phyloP scores from a whole-genome alignment of 2,888 invertebrate genomes.

The Platycheirus albimanus region DNA sequence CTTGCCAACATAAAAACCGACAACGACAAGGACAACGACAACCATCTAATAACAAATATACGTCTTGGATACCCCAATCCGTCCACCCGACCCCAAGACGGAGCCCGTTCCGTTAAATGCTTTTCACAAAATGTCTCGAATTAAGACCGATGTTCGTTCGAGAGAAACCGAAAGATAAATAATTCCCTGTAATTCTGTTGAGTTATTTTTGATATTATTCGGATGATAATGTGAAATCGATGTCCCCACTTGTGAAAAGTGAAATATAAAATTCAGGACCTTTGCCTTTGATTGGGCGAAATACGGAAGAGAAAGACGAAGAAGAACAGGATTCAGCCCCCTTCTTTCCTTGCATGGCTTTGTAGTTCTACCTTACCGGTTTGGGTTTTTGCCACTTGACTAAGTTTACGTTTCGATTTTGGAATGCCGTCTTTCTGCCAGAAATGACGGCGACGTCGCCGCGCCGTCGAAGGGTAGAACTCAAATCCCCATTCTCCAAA shows the following conservation, averaged over 20 bases:
- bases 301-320: background rate
- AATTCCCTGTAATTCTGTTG: slow-evolving; percentile 69
- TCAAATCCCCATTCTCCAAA: background rate
- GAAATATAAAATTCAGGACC: slow-evolving; percentile 52
- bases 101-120: slow-evolving; percentile 28
- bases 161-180: slow-evolving; percentile 69
- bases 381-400: slow-evolving; percentile 60
- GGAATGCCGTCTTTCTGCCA: slow-evolving; percentile 47
- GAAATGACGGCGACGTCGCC: slow-evolving; percentile 4
- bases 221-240: slow-evolving; percentile 72
- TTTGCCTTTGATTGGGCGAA: background rate
- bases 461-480: slow-evolving; percentile 29
- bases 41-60: background rate
- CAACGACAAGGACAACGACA: too few species aligned
- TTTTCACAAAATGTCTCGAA: slow-evolving; percentile 65
- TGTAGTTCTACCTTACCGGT: slow-evolving; percentile 24
- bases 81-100: background rate
- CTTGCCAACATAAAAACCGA: background rate
- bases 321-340: background rate
- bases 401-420: slow-evolving; percentile 64
- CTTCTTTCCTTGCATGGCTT: background rate
- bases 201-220: slow-evolving; percentile 71
- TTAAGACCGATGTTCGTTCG: slow-evolving; percentile 57
- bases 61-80: background rate
- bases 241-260: slow-evolving; percentile 69